Base-by-base conservation (phyloP, 1,140 invertebrate species). In the Drosophila dunni region DNA sequence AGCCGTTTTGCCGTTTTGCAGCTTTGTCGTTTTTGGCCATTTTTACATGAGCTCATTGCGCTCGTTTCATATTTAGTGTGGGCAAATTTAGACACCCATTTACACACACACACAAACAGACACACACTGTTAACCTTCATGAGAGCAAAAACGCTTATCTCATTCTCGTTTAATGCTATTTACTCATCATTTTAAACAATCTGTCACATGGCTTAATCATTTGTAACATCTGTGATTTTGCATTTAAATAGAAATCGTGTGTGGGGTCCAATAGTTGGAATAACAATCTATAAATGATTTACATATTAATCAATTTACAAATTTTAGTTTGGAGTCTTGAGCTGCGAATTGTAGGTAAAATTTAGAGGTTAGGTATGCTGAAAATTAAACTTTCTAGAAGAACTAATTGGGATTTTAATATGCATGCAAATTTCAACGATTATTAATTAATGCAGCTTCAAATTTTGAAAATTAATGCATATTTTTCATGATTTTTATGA, bases 1-100 rank as follows among this genome's bases (percentile, higher is more conserved):
- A 83, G 83, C 83, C 81, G 48, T 81, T 84, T 83, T 68, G 70
- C 63, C 70, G 62, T 38, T 63, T 82, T 58, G 24, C n/a, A 7
- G 45, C 24, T 46, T 51, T 69, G 20, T 33, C n/a, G 33, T 40
- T 40, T 74, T 75, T 70, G 24, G 65, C 46, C 54, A 63, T 69
- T 64, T 78, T 78, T 54, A 77, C 62, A 64, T 70, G 36, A 29
- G 54, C 46, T 40, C 56, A 34, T 46, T 69, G 24, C 15, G 45
- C 62, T 11, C 48, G 6, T 40, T 62, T 13, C 17, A 38, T 58
- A 57, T 67, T 51, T 58, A 33, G 38, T 53, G 50, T 67, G 57
- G 54, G 46, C 69, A 66, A 64, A 57, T 64, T 53, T 53, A 58
- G 29, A 34, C 46, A 53, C 45, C 36, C 66, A 62, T 38, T 69